phyloP scores from a whole-genome alignment of 64 coral and sea anemone species.

The Pocillopora damicornis region DNA sequence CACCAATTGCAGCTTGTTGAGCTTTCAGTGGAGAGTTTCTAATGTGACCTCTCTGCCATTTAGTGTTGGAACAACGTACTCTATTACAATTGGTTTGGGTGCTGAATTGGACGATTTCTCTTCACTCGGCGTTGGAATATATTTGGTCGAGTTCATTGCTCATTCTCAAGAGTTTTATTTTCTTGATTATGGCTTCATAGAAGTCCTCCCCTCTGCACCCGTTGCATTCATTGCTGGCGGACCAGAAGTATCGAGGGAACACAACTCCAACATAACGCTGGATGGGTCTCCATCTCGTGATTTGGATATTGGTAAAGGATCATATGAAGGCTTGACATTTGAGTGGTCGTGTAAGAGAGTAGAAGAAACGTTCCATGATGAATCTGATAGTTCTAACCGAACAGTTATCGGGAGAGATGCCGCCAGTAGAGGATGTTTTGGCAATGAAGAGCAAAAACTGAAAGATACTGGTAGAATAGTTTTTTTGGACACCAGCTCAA shows the following conservation, averaged over 20 bases:
- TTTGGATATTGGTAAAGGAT: slow-evolving; percentile 1
- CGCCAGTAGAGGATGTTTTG: slow-evolving; percentile 55
- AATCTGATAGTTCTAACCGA: too few species aligned
- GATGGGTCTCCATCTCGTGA: slow-evolving; percentile 58
- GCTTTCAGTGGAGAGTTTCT: not conserved
- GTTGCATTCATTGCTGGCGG: slow-evolving; percentile 58
- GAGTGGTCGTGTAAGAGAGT: slow-evolving; percentile 66
- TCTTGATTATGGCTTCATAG: not conserved
- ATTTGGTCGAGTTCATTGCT: slow-evolving; percentile 1
- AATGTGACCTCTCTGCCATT: not conserved
- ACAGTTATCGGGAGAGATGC: not conserved
- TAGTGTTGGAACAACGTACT: not conserved
- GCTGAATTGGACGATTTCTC: not conserved
- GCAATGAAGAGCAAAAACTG: slow-evolving; percentile 40
- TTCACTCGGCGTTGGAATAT: not conserved
- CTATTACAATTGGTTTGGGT: not conserved
- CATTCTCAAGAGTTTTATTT: slow-evolving; percentile 1
- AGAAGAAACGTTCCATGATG: slow-evolving; percentile 27
- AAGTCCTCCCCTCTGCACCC: not conserved
- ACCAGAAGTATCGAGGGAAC: slow-evolving; percentile 16
- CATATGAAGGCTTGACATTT: slow-evolving; percentile 45
- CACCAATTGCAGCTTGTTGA: not conserved
- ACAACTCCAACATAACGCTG: not conserved
- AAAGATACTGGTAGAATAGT: not conserved
- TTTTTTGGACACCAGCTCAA: slow-evolving; percentile 24